Conservation (phyloP, 2,113 vertebrate genomes). For the Alethe castanea region DNA sequence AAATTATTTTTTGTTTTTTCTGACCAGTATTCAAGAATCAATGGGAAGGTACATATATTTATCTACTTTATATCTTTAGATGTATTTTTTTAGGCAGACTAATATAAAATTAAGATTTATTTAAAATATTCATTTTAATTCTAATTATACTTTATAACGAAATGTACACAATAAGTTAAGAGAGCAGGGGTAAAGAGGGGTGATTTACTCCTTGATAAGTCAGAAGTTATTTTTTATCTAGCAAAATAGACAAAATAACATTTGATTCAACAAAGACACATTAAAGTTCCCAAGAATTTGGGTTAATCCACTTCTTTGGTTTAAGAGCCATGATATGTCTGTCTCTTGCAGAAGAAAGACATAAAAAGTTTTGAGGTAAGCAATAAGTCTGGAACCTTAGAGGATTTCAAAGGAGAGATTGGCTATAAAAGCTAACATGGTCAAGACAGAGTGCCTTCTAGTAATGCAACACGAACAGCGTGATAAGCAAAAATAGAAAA, state of each 20-base stretch:
- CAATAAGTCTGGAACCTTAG: background rate
- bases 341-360: background rate
- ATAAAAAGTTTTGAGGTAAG: background rate
- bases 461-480: background rate
- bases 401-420: background rate
- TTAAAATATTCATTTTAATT: background rate
- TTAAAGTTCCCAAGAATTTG: background rate
- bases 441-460: background rate
- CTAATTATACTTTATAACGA: background rate
- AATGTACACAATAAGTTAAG: background rate
- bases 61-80: background rate
- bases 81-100: background rate
- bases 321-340: background rate
- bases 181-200: background rate
- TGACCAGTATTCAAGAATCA: background rate
- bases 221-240: background rate
- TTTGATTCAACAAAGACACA: background rate
- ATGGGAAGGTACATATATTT: background rate
- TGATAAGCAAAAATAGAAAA: background rate
- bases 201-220: background rate
- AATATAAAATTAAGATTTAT: background rate
- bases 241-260: background rate
- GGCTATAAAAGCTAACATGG: background rate
- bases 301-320: background rate
- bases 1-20: background rate